Percentiles rank a stretch among this genome's conserved stretches.
Conservation (phyloP, 2,888 invertebrate species). For the Chymomyza amoena region DNA sequence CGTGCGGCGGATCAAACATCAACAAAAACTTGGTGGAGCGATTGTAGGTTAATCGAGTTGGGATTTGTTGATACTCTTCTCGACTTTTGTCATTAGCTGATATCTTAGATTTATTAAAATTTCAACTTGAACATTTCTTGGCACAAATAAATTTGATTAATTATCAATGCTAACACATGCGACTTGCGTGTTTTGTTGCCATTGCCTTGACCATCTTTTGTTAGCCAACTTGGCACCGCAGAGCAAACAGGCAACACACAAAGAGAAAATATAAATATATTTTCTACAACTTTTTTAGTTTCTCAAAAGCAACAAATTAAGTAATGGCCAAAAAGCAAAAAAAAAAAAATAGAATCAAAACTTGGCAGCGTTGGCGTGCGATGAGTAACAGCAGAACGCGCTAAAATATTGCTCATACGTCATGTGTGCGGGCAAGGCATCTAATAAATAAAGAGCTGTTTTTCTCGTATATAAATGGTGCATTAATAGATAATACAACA, state of each 20-base stretch:
- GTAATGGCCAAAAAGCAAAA: conserved; percentile 49
- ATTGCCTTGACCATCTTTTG: conserved; percentile 53
- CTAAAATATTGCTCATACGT: conserved; percentile 23
- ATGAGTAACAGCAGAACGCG: conserved; percentile 50
- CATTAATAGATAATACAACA: background rate
- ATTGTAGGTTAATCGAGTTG: conserved; percentile 60
- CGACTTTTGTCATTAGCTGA: background rate
- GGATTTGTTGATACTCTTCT: background rate
- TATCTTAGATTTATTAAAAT: background rate
- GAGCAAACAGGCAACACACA: conserved; percentile 2
- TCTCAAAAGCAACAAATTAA: conserved; percentile 42
- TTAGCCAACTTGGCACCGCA: conserved; percentile 60
- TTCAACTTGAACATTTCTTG: conserved; percentile 39
- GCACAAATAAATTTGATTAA: conserved; percentile 61
- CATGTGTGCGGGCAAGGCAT: background rate
- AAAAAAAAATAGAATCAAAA: conserved; percentile 12
- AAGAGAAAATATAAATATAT: conserved; percentile 22
- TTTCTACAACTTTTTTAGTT: background rate
- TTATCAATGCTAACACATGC: conserved; percentile 39
- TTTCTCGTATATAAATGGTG: conserved; percentile 1
- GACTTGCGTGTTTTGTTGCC: conserved; percentile 2
- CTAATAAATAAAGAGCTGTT: background rate
- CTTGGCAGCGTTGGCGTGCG: conserved; percentile 49
- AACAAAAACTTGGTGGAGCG: conserved; percentile 68
- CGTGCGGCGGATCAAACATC: conserved; percentile 15